phyloP scores from a whole-genome alignment of 2,113 vertebrate species.

The Apodemus speciosus region DNA sequence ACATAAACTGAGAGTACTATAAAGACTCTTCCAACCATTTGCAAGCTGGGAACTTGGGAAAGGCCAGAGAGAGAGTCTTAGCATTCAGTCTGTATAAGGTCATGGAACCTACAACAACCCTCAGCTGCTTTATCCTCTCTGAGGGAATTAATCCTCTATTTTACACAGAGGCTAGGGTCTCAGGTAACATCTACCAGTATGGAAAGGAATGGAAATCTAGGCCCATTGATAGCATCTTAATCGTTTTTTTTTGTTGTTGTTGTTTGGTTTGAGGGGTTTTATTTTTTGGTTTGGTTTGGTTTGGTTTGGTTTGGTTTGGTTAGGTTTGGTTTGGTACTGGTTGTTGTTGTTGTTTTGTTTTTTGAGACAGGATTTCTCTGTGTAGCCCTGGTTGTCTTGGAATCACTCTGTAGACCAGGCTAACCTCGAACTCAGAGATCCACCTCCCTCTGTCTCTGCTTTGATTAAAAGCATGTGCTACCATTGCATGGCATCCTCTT shows the following conservation, averaged over 20 bases:
- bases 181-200: neutral
- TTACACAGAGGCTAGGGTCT: neutral
- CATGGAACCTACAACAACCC: neutral
- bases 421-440: neutral
- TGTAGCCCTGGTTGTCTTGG: neutral
- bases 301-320: neutral
- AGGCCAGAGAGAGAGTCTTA: neutral
- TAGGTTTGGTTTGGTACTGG: too few species aligned
- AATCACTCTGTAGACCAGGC: neutral
- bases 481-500: neutral
- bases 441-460: neutral
- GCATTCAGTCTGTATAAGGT: slow-evolving; percentile 22
- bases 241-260: neutral
- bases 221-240: neutral
- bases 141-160: slow-evolving; percentile 27
- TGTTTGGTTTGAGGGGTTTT: too few species aligned
- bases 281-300: too few species aligned
- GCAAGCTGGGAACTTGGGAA: slow-evolving; percentile 30
- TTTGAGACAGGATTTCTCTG: neutral
- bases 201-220: neutral
- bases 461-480: neutral
- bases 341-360: neutral
- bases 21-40: neutral
- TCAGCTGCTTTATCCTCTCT: neutral
- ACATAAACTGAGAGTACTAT: slow-evolving; percentile 9